Percentiles rank a stretch among this genome's conserved stretches.
Conservation (phyloP, 2,888 invertebrate genomes). For the Lagria hirta region DNA sequence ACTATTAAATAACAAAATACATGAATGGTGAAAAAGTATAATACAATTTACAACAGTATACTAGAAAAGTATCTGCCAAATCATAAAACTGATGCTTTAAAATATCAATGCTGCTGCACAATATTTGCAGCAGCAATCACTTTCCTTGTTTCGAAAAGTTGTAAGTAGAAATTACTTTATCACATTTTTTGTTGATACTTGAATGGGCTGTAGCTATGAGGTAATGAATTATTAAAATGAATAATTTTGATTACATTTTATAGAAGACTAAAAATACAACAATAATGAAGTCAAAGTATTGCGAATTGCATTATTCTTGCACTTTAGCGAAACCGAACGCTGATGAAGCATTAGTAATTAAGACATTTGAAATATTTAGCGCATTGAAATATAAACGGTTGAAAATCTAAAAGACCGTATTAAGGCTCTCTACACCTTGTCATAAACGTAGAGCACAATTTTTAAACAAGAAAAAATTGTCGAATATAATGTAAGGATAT, state of each 20-base stretch:
- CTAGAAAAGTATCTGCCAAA: conserved; percentile 1
- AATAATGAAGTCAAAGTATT: no score
- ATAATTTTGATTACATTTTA: conserved; percentile 16
- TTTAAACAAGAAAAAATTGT: no score
- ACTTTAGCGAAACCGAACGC: no score
- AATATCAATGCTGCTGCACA: conserved; percentile 1
- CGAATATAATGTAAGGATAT: no score
- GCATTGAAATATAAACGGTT: no score
- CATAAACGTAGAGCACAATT: no score
- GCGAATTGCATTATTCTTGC: no score
- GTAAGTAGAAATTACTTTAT: conserved; percentile 33
- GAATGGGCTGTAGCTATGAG: conserved; percentile 21
- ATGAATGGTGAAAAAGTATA: conserved; percentile 13
- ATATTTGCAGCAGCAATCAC: conserved; percentile 3
- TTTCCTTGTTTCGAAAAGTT: conserved; percentile 8
- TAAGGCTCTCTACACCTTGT: no score
- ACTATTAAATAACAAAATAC: conserved; percentile 17
- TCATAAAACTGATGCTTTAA: conserved; percentile 6
- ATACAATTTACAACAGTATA: no score
- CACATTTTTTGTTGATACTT: conserved; percentile 35
- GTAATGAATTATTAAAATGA: conserved; percentile 16
- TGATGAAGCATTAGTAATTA: no score
- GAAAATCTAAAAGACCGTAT: no score
- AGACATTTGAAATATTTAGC: no score
- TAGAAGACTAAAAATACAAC: conserved; percentile 12